These are phyloP conservation scores for Ficedula albicollis DNA, from an alignment of 2,797 vertebrate genomes.

Conservation along the genomic window DNA sequence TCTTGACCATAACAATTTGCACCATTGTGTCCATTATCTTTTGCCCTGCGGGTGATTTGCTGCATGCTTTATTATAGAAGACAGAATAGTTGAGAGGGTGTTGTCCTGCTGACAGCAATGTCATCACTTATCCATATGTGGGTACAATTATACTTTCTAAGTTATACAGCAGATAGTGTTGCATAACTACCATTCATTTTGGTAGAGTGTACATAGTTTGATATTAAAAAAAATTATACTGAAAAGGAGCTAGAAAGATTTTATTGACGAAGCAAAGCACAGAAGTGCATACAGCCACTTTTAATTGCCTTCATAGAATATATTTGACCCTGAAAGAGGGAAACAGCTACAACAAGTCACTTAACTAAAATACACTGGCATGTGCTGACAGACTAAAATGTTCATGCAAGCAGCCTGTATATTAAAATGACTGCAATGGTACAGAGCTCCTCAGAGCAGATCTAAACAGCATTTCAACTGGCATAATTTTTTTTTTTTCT, in stretches of 20 bases:
- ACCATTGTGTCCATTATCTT: conserved; percentile 24
- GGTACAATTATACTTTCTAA: neutral
- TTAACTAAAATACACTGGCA: neutral
- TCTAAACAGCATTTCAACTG: neutral
- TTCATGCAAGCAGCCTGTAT: neutral
- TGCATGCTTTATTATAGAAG: neutral
- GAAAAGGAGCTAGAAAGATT: neutral
- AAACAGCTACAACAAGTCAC: neutral
- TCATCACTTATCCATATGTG: neutral
- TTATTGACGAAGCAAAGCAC: neutral
- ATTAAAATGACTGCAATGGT: neutral
- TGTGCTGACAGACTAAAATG: neutral
- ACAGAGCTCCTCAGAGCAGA: neutral
- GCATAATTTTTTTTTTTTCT: neutral
- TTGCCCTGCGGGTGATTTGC: conserved; percentile 40
- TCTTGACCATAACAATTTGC: conserved; percentile 35
- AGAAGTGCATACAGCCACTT: neutral
- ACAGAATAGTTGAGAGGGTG: neutral
- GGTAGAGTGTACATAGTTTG: neutral
- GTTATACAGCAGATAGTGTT: neutral
- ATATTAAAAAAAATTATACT: neutral
- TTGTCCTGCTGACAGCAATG: neutral
- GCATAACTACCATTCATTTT: neutral
- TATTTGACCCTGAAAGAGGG: neutral
- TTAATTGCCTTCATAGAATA: neutral